Evolutionary conservation across 2,113 vertebrate genomes (phyloP).

Genomic region (Mellivora capensis): DNA sequence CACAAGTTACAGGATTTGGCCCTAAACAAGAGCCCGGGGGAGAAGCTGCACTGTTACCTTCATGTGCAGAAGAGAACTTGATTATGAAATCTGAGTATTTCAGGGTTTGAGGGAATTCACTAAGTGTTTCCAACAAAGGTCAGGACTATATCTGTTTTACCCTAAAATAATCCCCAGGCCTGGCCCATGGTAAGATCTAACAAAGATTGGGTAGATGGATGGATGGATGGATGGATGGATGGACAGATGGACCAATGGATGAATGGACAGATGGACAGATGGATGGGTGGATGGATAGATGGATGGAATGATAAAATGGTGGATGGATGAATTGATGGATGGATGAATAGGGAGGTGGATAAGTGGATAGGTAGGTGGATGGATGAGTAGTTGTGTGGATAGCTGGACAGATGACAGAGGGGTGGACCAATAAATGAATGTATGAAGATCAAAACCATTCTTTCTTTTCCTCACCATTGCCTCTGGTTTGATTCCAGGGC

Average conservation of each 20-base stretch:
- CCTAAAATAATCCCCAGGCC: neutral
- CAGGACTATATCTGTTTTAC: neutral
- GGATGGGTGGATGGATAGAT: rapidly evolving
- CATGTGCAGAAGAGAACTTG: neutral
- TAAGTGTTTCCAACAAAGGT: neutral
- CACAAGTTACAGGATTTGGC: neutral
- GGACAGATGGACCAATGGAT: too few species aligned
- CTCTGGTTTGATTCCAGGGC: neutral
- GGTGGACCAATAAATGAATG: too few species aligned
- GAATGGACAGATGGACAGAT: rapidly evolving
- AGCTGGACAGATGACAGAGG: neutral
- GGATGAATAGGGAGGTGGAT: neutral
- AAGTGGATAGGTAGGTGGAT: neutral
- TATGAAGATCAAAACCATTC: neutral
- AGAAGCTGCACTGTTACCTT: neutral
- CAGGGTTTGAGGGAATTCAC: neutral
- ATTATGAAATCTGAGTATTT: neutral
- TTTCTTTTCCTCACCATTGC: neutral
- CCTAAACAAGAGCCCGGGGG: neutral
- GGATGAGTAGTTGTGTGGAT: neutral
- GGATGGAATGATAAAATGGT: neutral
- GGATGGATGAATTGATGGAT: too few species aligned
- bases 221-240: neutral
- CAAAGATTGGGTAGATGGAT: neutral
- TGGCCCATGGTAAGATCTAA: neutral